Percentiles rank a stretch among this genome's conserved stretches.
Conservation (phyloP, 1,140 invertebrate species). For the Macrosteles quadrilineatus region DNA sequence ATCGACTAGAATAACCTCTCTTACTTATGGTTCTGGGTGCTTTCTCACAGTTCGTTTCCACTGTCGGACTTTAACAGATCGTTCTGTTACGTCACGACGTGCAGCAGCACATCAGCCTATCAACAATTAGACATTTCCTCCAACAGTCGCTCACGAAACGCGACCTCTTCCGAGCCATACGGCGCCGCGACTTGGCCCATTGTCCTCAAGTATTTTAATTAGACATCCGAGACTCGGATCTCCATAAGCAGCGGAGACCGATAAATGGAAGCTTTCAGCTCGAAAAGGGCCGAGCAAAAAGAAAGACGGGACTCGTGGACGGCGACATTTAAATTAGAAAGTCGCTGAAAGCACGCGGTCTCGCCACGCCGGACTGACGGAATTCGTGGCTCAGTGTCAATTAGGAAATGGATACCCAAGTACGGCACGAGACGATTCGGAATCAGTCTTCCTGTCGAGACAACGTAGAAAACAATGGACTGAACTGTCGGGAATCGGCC, state of each 20-base stretch:
- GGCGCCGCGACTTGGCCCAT: conserved; percentile 8
- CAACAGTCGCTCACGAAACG: not conserved
- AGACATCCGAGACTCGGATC: conserved; percentile 9
- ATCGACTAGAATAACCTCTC: no score
- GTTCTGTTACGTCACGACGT: no score
- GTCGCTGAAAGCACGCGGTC: not conserved
- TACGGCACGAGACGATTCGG: not conserved
- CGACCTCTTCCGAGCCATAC: not conserved
- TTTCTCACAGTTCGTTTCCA: no score
- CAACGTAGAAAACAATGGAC: no score
- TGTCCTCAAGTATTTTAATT: conserved; percentile 21
- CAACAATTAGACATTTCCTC: no score
- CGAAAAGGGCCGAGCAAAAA: conserved; percentile 18
- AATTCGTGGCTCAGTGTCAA: conserved; percentile 20
- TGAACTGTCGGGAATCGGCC: no score
- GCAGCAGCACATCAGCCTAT: no score
- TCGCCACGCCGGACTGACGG: not conserved
- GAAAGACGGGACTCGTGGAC: conserved; percentile 11
- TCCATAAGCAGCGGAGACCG: conserved; percentile 12
- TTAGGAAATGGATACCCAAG: conserved; percentile 17
- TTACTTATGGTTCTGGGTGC: no score
- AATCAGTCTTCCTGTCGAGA: no score
- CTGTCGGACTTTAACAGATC: no score
- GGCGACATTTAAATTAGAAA: conserved; percentile 24
- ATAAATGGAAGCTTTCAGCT: conserved; percentile 19